Evolutionary conservation across 2,888 invertebrate species (phyloP).

Genomic region (Parasteatoda lunata): DNA sequence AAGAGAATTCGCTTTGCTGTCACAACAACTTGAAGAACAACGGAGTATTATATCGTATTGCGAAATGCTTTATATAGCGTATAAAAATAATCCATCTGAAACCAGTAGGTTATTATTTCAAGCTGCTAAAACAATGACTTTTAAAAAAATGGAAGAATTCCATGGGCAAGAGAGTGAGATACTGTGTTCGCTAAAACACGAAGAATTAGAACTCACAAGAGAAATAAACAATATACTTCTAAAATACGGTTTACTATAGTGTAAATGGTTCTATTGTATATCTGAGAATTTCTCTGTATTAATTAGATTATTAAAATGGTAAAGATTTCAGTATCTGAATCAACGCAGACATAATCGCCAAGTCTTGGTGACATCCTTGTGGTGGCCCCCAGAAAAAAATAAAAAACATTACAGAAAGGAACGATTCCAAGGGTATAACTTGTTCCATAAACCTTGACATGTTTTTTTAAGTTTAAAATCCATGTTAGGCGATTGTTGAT

Average conservation of each 20-base stretch:
- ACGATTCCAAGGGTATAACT: too few relatives aligned
- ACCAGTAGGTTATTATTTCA: constrained; percentile 5
- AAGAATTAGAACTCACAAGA: constrained; percentile 20
- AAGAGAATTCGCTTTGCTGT: constrained; percentile 30
- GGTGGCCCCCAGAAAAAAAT: too few relatives aligned
- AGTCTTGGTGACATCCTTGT: too few relatives aligned
- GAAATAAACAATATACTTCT: constrained; percentile 36
- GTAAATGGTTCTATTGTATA: neutral
- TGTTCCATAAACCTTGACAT: too few relatives aligned
- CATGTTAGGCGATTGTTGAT: too few relatives aligned
- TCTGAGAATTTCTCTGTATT: neutral
- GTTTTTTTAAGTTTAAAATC: too few relatives aligned
- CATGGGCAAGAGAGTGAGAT: constrained; percentile 38
- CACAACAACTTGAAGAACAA: constrained; percentile 23
- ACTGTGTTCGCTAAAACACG: constrained; percentile 18
- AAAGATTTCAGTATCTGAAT: neutral
- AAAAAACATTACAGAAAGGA: too few relatives aligned
- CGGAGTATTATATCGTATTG: constrained; percentile 25
- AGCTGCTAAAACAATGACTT: constrained; percentile 28
- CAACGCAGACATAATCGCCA: neutral
- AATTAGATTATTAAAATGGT: too few relatives aligned
- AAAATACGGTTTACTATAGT: constrained; percentile 19
- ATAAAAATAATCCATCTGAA: neutral
- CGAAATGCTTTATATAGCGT: neutral
- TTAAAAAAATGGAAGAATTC: constrained; percentile 10